phyloP scores from a whole-genome alignment of 2,113 vertebrate genomes.

The Apaloderma vittatum region DNA sequence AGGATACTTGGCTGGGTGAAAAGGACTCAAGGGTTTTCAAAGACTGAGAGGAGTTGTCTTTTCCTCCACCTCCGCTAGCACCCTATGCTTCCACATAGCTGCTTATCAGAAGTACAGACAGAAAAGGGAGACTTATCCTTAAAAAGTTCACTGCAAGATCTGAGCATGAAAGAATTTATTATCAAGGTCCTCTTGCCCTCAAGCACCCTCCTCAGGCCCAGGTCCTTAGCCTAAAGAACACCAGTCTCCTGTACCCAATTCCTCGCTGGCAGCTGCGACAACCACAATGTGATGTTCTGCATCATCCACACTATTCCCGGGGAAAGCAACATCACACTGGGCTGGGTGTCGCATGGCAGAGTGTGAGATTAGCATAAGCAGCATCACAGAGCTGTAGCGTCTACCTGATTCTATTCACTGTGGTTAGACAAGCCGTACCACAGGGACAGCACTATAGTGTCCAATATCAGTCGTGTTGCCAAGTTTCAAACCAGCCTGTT shows the following conservation, averaged over 20 bases:
- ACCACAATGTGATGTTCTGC: neutral
- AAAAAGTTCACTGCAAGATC: neutral
- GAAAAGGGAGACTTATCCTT: neutral
- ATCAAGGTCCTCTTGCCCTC: neutral
- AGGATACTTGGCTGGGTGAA: neutral
- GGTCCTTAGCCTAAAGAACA: neutral
- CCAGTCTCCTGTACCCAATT: rapidly evolving
- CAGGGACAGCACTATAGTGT: neutral
- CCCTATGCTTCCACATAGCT: neutral
- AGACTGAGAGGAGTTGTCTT: neutral
- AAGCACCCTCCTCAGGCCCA: neutral
- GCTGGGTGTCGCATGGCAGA: neutral
- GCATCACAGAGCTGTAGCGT: neutral
- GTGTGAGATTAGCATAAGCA: neutral
- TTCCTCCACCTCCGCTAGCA: neutral
- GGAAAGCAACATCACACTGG: neutral
- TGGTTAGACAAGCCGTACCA: neutral
- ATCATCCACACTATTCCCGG: neutral
- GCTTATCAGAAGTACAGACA: neutral
- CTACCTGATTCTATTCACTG: neutral
- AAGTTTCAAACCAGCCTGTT: neutral
- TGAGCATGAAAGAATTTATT: neutral
- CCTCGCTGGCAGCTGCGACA: neutral
- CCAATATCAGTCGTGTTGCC: neutral
- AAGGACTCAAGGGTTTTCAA: neutral